phyloP scores from a whole-genome alignment of 2,888 invertebrate genomes.

The Nebria salina region DNA sequence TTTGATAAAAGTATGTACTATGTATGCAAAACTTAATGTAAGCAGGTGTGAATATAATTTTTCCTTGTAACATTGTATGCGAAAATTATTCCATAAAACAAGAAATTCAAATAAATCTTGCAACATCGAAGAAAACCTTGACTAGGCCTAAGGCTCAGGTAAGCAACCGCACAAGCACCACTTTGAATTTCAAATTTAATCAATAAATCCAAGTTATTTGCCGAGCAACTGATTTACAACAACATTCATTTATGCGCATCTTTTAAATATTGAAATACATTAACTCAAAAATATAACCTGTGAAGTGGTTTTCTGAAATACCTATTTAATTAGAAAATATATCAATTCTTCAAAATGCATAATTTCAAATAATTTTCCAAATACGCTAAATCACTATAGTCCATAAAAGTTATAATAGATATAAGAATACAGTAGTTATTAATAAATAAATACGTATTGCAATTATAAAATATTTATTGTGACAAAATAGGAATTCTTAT shows the following conservation, averaged over 20 bases:
- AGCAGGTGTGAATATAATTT: too few relatives aligned
- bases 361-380: too few relatives aligned
- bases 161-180: constrained; percentile 13
- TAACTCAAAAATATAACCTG: not conserved
- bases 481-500: too few relatives aligned
- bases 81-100: constrained; percentile 1
- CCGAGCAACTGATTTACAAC: constrained; percentile 12
- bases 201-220: constrained; percentile 42
- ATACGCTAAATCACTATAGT: too few relatives aligned
- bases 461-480: too few relatives aligned
- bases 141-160: not conserved
- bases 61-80: not conserved
- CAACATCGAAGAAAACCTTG: not conserved
- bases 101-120: not conserved
- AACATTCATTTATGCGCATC: not conserved
- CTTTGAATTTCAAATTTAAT: constrained; percentile 44
- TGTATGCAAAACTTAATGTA: too few relatives aligned
- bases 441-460: too few relatives aligned
- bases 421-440: too few relatives aligned
- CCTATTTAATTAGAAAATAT: too few relatives aligned
- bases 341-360: too few relatives aligned
- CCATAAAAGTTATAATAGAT: too few relatives aligned
- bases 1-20: too few relatives aligned
- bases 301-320: not conserved
- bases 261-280: not conserved